Base-by-base conservation (phyloP, 2,797 vertebrate species). In the Rhodeus uyekii region DNA sequence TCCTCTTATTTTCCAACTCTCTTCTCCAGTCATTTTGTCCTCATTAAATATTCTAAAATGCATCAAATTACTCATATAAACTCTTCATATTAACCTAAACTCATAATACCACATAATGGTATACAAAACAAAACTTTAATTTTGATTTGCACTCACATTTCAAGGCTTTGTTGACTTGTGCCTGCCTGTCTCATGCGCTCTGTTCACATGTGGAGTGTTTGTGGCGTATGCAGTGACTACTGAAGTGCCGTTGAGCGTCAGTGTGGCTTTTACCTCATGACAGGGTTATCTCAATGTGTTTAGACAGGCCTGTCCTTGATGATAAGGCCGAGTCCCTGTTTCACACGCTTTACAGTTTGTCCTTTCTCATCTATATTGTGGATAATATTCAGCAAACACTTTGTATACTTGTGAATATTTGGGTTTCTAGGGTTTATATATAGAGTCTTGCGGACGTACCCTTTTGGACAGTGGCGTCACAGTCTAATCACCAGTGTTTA, bases 121-220 rank as follows among this genome's bases (percentile, higher is more conserved):
- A n/a, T n/a, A 9, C 9, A 29, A 71, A 78, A 77, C 32, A 81
- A 32, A 16, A 53, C 1, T 36, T 29, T 65, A 10, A 79, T 27
- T 38, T 32, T 46, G 8, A 24, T 55, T 5, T 36, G 22, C 3
- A 29, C 38, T 88, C 69, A 86, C 87, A 82, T 75, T 84, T 85
- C 22, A 65, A 44, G 22, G 53, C 73, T 53, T 84, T 80, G 73
- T 50, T 50, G 34, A 80, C 63, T 74, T 55, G 46, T 32, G 63
- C 36, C 61, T 74, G n/a, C 0, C 12, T 27, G 39, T 82, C 7
- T 76, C 58, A 55, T 73, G 58, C 18, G 68, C 29, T 50, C 75
- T 65, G 63, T 60, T 76, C 58, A 50, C 36, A 65, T 63, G 79
- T 65, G 42, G 36, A 68, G 61, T 78, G 63, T 55, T 60, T 77